Evolutionary conservation across 2,888 invertebrate genomes (phyloP), one percentile per base, ranked within the genome.

Genomic region (Bruchidius siliquastri): DNA sequence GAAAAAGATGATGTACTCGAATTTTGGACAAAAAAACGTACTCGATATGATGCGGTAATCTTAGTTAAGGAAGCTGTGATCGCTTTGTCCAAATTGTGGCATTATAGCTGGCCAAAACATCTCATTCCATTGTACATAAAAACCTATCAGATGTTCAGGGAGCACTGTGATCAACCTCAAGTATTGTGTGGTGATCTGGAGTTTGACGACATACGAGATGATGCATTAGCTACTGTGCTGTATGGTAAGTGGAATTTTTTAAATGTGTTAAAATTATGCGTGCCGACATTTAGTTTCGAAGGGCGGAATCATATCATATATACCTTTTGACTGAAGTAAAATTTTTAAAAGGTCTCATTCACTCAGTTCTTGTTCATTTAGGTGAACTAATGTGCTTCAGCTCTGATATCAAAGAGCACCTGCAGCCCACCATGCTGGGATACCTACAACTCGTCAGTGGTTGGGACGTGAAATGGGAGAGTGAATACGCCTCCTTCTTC

Each of bases 1-100:
- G 94, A 94, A 88, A 88, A 87, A 76, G 86, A 86, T 71, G 92
- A 93, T 84, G 91, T 93, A 0, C 88, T 89, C 76, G 85, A 86
- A 71, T 92, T 93, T 79, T 90, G 93, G 80, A 88, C 86, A 72
- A 88, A 89, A 80, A 72, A 78, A 66, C 88, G 90, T 77, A 89
- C 90, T 79, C 88, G 87, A 79, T 87, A 87, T 79, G 90, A 91
- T 82, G 89, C 90, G 1, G 88, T 91, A 78, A 88, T 90, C 71
- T 88, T 92, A 78, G 84, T 93, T 10, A 89, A 90, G 76, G 90
- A 90, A 72, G 91, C 88, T 82, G 88, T 92, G 0, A 86, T 86
- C 79, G 87, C 88, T 78, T 84, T 94, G 72, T 87, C 90, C 10
- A 86, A 85, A 6, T 90, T 92, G 79, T 93, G 92, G 91, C 87